Conservation (phyloP, 2,888 invertebrate genomes). For the Melinaea marsaeus region DNA sequence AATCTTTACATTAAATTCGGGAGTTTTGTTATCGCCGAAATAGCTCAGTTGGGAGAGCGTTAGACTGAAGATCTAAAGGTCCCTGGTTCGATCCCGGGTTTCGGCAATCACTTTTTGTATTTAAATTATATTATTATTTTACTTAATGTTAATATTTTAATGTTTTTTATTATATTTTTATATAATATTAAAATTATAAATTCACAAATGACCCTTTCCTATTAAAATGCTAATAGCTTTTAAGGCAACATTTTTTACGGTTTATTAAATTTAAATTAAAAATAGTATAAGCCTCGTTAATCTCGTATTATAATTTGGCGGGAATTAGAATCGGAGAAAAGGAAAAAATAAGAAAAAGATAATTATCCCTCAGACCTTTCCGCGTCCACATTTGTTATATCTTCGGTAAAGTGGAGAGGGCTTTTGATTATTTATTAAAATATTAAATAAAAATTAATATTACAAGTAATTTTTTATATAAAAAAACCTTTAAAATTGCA, state of each 20-base stretch:
- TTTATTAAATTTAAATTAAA: constrained; percentile 13
- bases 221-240: background rate
- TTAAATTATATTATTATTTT: background rate
- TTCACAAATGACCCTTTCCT: background rate
- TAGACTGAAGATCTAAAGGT: constrained; percentile 38
- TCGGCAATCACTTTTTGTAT: constrained; percentile 62
- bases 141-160: background rate
- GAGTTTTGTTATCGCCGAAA: constrained; percentile 51
- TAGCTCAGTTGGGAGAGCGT: constrained; percentile 82
- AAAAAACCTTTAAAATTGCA: too few relatives aligned
- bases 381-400: constrained; percentile 46
- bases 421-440: constrained; percentile 15
- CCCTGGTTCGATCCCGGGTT: constrained; percentile 83
- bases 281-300: constrained; percentile 21
- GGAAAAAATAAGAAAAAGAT: constrained; percentile 36
- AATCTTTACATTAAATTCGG: background rate
- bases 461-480: background rate
- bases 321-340: constrained; percentile 25
- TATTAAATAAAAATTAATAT: background rate
- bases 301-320: constrained; percentile 28
- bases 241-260: background rate
- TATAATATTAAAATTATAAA: background rate
- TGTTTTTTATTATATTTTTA: background rate
- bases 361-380: constrained; percentile 60
- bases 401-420: constrained; percentile 31